Base-by-base conservation (phyloP, 2,797 vertebrate genomes). In the Lateolabrax maculatus region DNA sequence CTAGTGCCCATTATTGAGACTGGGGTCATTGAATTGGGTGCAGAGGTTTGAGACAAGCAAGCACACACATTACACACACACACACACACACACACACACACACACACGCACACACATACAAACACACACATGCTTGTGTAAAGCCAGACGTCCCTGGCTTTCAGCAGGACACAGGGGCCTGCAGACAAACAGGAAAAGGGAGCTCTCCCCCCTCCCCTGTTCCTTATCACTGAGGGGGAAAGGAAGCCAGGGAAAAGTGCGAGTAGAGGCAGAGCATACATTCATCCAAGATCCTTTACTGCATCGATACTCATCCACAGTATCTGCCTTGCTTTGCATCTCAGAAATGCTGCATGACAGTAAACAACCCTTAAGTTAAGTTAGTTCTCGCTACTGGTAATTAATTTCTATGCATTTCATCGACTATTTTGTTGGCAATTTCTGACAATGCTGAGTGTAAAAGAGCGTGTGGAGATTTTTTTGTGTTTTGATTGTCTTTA, bases 1-100 rank as follows among this genome's bases (percentile, higher is more conserved):
- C 97, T 98, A 9, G 97, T 99, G 95, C 97, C 98, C 95, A 93
- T 99, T 87, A 94, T 99, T 86, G 98, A 99, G 96, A 97, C 96
- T 61, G 98, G 98, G 92, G 96, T 99, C 90, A 97, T 98, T 85
- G 98, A 99, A 95, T 96, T 99, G 90, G 98, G 98, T 71, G 98
- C 98, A 78, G 98, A 99, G 96, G 98, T 99, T 84, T 99, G 95
- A 99, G 85, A 89, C 87, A 39, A 71, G 72, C 80, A 82, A 75
- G 82, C 88, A 89, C 87, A 88, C 83, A 65, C 79, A 72, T 71
- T 41, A 6, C 56, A 63, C 23, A 27, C 57, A 36, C 15, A 67
- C n/a, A 41, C 53, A 58, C 39, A 9, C 13, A 52, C 43, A 29
- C 52, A 55, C 48, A 43, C 58, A 34, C 56, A 8, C 23, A 58